Evolutionary conservation across 2,888 invertebrate species (phyloP), one percentile per base, ranked within the genome.

Genomic region (Acrocyrtus sp.): DNA sequence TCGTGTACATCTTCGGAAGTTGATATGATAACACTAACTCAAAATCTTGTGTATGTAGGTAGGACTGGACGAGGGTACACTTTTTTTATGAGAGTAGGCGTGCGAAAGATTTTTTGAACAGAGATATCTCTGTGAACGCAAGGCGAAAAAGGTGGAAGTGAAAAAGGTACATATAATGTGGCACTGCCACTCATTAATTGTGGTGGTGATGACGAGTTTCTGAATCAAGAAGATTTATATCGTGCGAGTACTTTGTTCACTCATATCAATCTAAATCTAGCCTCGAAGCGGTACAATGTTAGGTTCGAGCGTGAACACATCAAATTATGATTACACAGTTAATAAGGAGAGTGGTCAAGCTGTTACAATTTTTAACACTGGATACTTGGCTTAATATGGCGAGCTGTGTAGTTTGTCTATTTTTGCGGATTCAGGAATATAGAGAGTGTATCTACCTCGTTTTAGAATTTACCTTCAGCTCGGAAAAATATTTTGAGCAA

Each of bases 171-270:
- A n/a, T n/a, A n/a, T n/a, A n/a, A n/a, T n/a, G n/a, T n/a, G n/a
- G n/a, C n/a, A n/a, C n/a, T 58, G 57, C 48, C 56, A 65, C 22
- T 58, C 57, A 67, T 58, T 56, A 66, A 48, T 34, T 48, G n/a
- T 29, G 22, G 24, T 2, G 41, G 41, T 29, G 58, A 43, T 57
- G 66, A 67, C 58, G 66, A 57, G 58, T 57, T 26, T 29, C 66
- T 65, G 65, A 67, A 26, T 67, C 66, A 67, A 27, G 50, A 67
- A 58, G 58, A 58, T 67, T 67, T 67, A 67, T 67, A 58, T 56
- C 66, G 41, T 27, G 24, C 34, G 58, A 67, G 39, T 56, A 56
- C 58, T 56, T 57, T 45, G n/a, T 17, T 27, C 26, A 21, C 27
- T 41, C 1, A 22, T 56, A 39, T 19, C 5, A 45, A 34, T 48